A percentile compares a stretch with the other conserved stretches of the same genome.
Conservation (phyloP, 2,888 invertebrate genomes). For the Chrysomela aeneicollis region DNA sequence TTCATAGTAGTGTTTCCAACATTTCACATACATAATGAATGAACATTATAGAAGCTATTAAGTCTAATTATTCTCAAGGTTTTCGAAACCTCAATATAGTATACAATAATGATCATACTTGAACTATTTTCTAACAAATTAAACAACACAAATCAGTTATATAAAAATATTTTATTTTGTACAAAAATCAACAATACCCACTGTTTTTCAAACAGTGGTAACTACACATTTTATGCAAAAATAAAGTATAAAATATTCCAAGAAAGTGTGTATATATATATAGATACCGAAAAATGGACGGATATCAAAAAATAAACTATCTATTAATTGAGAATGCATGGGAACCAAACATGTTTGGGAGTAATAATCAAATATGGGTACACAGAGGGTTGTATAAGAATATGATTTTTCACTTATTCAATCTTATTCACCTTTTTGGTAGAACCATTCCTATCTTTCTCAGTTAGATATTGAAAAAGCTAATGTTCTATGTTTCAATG, state of each 20-base stretch:
- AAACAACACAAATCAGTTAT: slow-evolving; percentile 28
- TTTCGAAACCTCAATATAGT: slow-evolving; percentile 13
- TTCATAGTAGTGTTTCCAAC: slow-evolving; percentile 9
- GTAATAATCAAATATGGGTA: background rate
- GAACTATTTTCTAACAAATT: slow-evolving; percentile 43
- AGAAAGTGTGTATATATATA: background rate
- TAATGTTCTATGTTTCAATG: no score
- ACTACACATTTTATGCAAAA: slow-evolving; percentile 19
- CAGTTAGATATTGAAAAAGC: no score
- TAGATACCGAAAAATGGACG: slow-evolving; percentile 25
- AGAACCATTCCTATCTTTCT: no score
- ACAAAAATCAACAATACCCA: slow-evolving; percentile 39
- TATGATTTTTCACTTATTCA: no score
- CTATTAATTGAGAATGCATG: background rate
- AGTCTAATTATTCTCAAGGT: slow-evolving; percentile 19
- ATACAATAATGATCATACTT: slow-evolving; percentile 45
- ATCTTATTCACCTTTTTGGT: no score
- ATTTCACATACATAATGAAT: slow-evolving; percentile 12
- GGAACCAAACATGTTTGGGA: background rate
- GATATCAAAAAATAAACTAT: slow-evolving; percentile 11
- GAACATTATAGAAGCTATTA: slow-evolving; percentile 14
- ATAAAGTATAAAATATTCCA: slow-evolving; percentile 14
- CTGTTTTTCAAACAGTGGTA: slow-evolving; percentile 32
- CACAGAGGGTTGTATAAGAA: background rate
- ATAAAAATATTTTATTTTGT: slow-evolving; percentile 41